Percentiles rank a stretch among this genome's conserved stretches.
Conservation (phyloP, 2,888 invertebrate species). For the Fragum fragum region DNA sequence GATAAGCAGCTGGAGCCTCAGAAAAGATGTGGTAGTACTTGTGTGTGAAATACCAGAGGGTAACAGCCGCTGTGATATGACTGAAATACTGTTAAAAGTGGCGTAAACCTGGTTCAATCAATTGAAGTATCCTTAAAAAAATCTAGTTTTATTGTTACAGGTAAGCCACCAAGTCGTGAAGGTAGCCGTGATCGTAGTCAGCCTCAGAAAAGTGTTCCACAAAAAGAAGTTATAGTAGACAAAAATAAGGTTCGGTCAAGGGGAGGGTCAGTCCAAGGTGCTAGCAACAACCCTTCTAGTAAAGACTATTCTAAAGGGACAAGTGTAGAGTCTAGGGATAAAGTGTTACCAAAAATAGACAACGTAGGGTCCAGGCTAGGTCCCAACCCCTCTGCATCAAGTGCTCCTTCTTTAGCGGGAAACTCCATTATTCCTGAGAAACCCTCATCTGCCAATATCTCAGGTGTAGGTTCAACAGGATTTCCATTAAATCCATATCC, state of each 20-base stretch:
- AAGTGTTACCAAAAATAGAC: conserved; percentile 27
- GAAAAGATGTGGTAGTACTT: background rate
- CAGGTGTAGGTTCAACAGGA: background rate
- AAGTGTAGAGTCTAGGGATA: conserved; percentile 37
- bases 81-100: too few species aligned
- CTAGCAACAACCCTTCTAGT: conserved; percentile 18
- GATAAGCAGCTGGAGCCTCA: background rate
- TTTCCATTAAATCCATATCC: background rate
- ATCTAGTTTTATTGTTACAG: conserved; percentile 41
- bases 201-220: conserved; percentile 48
- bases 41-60: background rate
- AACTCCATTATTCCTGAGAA: background rate
- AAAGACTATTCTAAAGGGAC: conserved; percentile 29
- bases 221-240: conserved; percentile 43
- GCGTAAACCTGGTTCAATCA: too few species aligned
- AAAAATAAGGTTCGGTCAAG: conserved; percentile 43
- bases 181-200: conserved; percentile 53
- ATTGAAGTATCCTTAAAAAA: too few species aligned
- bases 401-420: conserved; percentile 7
- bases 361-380: conserved; percentile 25
- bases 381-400: conserved; percentile 18
- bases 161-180: conserved; percentile 52
- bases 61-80: background rate
- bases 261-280: background rate
- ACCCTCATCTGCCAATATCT: background rate